Base-by-base conservation (phyloP, 2,888 invertebrate species). In the Oegoconia quadripuncta region DNA sequence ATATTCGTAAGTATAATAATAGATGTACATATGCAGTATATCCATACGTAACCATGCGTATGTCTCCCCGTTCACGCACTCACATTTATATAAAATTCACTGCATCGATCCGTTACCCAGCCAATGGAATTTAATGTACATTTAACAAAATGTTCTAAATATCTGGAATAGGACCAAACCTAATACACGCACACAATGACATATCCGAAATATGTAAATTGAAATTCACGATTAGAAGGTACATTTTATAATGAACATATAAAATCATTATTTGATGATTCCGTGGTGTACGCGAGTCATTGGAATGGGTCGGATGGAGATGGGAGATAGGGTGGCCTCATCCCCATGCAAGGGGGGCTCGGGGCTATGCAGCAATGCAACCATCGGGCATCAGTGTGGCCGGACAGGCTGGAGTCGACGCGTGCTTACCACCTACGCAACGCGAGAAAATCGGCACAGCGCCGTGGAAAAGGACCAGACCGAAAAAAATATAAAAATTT, bases 251-350 rank as follows among this genome's bases (percentile, higher is more conserved):
- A 79, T 82, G 79, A 80, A 79, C 76, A 76, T 71, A 71, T 71
- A 73, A 82, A 84, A 87, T 86, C 81, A 87, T 87, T 87, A 86
- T 83, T 84, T 83, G 87, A 87, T 86, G 87, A 87, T 84, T 82
- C 67, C 72, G 76, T 68, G 81, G 81, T 64, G 67, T 62, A 65
- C 67, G 75, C 68, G 78, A 67, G 64, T 74, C 74, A 74, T 74
- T 69, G 76, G 80, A 66, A 66, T 70, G 77, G 66, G 80, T 40
- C 33, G 52, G 61, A n/a, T n/a, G 60, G 51, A 50, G 50, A 37
- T 38, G 53, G 61, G 61, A 49, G 51, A 46, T 37, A 34, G 50
- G 61, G 66, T 46, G 59, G 52, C 43, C 79, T 59, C 80, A 73
- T 67, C 56, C 82, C 76, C 56, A 33, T 47, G 31, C 51, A 46